Base-by-base conservation (phyloP, 1,140 invertebrate species). In the Heliothis virescens region DNA sequence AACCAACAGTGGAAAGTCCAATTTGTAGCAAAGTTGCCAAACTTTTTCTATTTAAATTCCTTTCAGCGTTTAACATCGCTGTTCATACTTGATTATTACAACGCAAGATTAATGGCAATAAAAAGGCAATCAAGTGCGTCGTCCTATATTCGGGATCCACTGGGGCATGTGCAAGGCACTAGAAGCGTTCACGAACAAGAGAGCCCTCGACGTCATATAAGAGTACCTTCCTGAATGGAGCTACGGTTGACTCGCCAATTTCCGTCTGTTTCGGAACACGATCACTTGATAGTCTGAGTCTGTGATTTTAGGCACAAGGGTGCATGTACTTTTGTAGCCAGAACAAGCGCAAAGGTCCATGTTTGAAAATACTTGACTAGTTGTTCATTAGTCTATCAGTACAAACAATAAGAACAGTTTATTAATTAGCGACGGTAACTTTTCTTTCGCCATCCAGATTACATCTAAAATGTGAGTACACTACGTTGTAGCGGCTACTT, bases 161-260 rank as follows among this genome's bases (percentile, higher is more conserved):
- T 69, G 47, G 63, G 16, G 18, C 65, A 67, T 53, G 67, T 71
- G 67, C 67, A 71, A 50, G 67, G 67, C 29, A 73, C 55, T 73
- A 73, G 71, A 73, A 12, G 29, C 34, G 55, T 41, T 50, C 52
- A 59, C 26, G 57, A 55, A 73, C 71, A 29, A 21, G 48, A 73
- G 71, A 52, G 71, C 71, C 13, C 71, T 73, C 21, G 53, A 77
- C 26, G 67, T n/a, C 67, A 52, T 53, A 15, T 21, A 71, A 12
- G 48, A 71, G 67, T 52, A 71, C 67, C 48, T 67, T 26, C 21
- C 18, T 47, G 13, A 71, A 53, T 71, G 3, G 48, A 52, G 48
- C 67, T 15, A 12, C 48, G 48, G 47, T 29, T 53, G 48, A 71
- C 48, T 71, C 48, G 67, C 52, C 67, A 29, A 52, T 71, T 71